phyloP scores from a whole-genome alignment of 1,140 invertebrate species.

The Drosophila nikananu region DNA sequence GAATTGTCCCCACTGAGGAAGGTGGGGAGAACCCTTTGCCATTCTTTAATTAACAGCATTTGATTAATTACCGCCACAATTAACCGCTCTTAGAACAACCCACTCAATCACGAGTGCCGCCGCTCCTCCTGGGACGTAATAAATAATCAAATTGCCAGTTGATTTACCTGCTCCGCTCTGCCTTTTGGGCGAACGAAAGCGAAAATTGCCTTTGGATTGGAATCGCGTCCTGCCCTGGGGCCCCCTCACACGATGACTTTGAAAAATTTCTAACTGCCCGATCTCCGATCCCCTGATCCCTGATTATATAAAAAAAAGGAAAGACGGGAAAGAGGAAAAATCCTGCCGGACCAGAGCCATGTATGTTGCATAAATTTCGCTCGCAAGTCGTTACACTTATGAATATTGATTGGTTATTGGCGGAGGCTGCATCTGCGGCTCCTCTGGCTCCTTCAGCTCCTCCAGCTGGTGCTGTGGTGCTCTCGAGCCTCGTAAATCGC shows the following conservation, averaged over 20 bases:
- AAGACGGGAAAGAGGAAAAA: not conserved
- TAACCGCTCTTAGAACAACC: slow-evolving; percentile 59
- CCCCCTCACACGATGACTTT: slow-evolving; percentile 71
- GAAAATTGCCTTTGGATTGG: slow-evolving; percentile 72
- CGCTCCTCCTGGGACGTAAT: slow-evolving; percentile 32
- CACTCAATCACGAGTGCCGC: slow-evolving; percentile 65
- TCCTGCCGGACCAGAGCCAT: slow-evolving; percentile 33
- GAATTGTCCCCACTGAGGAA: slow-evolving; percentile 5
- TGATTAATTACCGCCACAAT: slow-evolving; percentile 71
- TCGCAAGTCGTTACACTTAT: slow-evolving; percentile 70
- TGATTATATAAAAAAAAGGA: not conserved
- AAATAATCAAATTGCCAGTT: slow-evolving; percentile 80
- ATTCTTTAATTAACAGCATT: slow-evolving; percentile 74
- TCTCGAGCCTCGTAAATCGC: slow-evolving; percentile 51
- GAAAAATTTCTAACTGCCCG: slow-evolving; percentile 74
- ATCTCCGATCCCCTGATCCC: slow-evolving; percentile 1
- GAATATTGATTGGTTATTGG: slow-evolving; percentile 81
- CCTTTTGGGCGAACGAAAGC: slow-evolving; percentile 73
- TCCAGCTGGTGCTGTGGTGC: slow-evolving; percentile 9
- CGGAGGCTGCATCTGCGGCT: slow-evolving; percentile 25
- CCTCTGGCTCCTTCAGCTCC: not conserved
- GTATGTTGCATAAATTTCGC: slow-evolving; percentile 60
- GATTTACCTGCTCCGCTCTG: slow-evolving; percentile 52
- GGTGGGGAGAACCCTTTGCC: slow-evolving; percentile 7
- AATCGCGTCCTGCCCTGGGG: slow-evolving; percentile 50